Percentiles rank a stretch among this genome's conserved stretches.
These are phyloP conservation scores for Biston stratarius DNA, from an alignment of 2,888 invertebrate genomes.

Conservation along the genomic window DNA sequence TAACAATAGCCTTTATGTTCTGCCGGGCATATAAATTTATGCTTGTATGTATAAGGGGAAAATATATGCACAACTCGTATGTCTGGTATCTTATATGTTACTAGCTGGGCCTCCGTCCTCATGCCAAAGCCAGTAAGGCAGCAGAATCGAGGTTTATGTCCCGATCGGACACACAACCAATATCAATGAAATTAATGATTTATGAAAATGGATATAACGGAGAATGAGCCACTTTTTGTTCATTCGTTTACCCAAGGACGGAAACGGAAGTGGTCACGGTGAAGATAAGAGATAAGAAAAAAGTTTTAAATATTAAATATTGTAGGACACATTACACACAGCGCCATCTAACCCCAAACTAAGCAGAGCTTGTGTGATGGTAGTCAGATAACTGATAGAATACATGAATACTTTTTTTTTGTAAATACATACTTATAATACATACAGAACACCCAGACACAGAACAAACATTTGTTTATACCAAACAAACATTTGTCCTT, in stretches of 20 bases:
- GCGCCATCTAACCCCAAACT: too few species aligned
- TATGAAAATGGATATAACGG: slow-evolving; percentile 31
- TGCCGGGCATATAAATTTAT: slow-evolving; percentile 6
- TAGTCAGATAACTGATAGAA: too few species aligned
- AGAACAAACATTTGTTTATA: too few species aligned
- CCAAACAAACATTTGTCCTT: too few species aligned
- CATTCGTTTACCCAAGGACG: slow-evolving; percentile 19
- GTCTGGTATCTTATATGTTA: slow-evolving; percentile 12
- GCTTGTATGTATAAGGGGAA: not conserved
- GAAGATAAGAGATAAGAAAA: slow-evolving; percentile 1
- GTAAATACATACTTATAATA: too few species aligned
- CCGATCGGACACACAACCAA: slow-evolving; percentile 29
- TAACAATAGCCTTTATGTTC: slow-evolving; percentile 17
- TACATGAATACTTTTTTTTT: too few species aligned
- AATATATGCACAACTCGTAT: slow-evolving; percentile 14
- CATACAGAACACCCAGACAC: too few species aligned
- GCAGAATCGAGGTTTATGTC: slow-evolving; percentile 17
- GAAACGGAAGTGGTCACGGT: slow-evolving; percentile 12
- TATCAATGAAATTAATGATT: slow-evolving; percentile 36
- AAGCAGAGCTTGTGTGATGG: too few species aligned
- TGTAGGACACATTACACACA: too few species aligned
- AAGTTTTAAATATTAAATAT: too few species aligned
- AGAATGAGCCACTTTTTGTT: slow-evolving; percentile 25
- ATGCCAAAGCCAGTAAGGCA: slow-evolving; percentile 21
- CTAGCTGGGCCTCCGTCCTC: slow-evolving; percentile 5